Base-by-base conservation (phyloP, 2,888 invertebrate species). In the Drosophila subquinaria region DNA sequence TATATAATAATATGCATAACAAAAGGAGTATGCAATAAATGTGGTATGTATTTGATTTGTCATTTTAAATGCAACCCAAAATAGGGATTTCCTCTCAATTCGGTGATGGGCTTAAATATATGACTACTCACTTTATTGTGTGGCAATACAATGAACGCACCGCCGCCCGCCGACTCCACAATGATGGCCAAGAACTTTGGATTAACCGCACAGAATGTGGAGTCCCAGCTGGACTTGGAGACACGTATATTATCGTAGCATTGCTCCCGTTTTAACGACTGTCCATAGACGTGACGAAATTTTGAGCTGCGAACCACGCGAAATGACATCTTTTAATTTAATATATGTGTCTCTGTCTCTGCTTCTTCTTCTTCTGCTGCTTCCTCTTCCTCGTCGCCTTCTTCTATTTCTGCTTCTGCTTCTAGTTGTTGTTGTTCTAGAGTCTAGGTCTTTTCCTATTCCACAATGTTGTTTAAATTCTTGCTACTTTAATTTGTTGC, bases 161-260 rank as follows among this genome's bases (percentile, higher is more conserved):
- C 98, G 84, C 98, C 98, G 70, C 98, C 98, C 65, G 98, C 98
- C 60, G 98, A 98, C 93, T 99, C 99, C 51, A 98, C 98, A 92
- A 98, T 98, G 91, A 98, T 97, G 81, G 99, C 98, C 92, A 99
- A 94, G 94, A 98, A 98, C 94, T 98, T 98, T 55, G 99, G 99
- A 94, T 99, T 99, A 90, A 99, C 98, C 83, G 98, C 98, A 94
- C 98, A 99, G 94, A 99, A 99, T 81, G 98, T 98, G 75, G 98
- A 98, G 93, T 99, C 99, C 97, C 99, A 99, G 60, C 98, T 98
- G 92, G 98, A 98, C 93, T 98, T 98, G 77, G 98, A 98, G 79
- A 99, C 98, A 92, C 98, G 95, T 91, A 99, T 96, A 93, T 98
- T 98, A 94, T 99, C 99, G 94, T 98, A 99, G 94, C 98, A 98